A percentile compares a stretch with the other conserved stretches of the same genome.
Evolutionary conservation across 2,888 invertebrate genomes (phyloP).

Genomic region (Campoplex nolae): DNA sequence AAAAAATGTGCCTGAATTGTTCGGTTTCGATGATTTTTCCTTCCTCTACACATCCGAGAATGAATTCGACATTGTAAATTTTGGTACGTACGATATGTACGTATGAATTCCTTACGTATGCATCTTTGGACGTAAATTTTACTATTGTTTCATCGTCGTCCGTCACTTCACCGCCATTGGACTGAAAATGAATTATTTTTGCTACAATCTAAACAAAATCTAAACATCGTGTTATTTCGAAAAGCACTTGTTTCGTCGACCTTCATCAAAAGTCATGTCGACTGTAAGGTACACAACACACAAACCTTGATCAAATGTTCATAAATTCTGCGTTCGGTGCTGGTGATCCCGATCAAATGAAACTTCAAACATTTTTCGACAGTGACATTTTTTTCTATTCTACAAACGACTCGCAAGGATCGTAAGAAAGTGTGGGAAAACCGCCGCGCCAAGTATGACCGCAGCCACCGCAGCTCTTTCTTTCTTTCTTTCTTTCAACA

Average conservation of each 20-base stretch:
- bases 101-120: not conserved
- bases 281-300: no score
- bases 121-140: conserved; percentile 11
- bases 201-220: no score
- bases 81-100: not conserved
- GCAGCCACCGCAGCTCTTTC: no score
- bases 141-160: not conserved
- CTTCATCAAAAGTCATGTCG: no score
- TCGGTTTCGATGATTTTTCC: not conserved
- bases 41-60: not conserved
- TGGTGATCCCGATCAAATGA: not conserved
- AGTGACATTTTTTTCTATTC: not conserved
- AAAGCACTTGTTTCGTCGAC: no score
- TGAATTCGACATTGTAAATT: conserved; percentile 8
- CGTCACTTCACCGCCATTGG: not conserved
- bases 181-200: not conserved
- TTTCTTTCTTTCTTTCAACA: no score
- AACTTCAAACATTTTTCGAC: not conserved
- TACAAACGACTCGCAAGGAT: not conserved
- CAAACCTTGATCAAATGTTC: no score
- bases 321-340: no score
- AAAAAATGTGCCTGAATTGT: not conserved
- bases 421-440: not conserved
- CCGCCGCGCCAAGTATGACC: not conserved
- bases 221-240: no score